phyloP scores from a whole-genome alignment of 2,113 vertebrate genomes.

The Odobenus rosmarus region DNA sequence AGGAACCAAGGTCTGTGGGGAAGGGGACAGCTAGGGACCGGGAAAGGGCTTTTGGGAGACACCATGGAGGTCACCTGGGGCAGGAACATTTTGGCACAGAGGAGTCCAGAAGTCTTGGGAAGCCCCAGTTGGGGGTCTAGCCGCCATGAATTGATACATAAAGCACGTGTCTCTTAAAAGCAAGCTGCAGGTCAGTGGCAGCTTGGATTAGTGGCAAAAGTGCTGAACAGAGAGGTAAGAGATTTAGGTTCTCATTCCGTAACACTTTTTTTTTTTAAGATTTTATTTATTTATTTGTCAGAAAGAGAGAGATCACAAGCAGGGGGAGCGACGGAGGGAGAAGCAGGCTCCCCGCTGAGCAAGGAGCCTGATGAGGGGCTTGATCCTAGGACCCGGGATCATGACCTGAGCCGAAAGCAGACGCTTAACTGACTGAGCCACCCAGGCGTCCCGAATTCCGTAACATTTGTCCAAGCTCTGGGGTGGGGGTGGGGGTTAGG shows the following conservation, averaged over 20 bases:
- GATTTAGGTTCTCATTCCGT: background rate
- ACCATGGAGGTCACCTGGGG: accelerated
- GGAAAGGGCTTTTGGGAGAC: background rate
- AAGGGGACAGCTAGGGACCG: background rate
- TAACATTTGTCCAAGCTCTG: background rate
- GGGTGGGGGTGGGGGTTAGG: background rate
- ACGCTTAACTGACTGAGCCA: no score
- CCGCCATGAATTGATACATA: background rate
- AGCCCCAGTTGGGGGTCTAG: background rate
- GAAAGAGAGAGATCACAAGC: no score
- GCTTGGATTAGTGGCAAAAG: background rate
- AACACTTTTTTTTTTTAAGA: background rate
- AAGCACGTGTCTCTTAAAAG: background rate
- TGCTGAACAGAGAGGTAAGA: background rate
- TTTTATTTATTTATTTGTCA: no score
- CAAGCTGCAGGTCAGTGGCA: background rate
- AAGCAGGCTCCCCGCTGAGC: no score
- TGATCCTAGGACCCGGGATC: no score
- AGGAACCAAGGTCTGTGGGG: background rate
- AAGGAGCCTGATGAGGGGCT: no score
- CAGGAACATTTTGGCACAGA: background rate
- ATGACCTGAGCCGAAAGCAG: no score
- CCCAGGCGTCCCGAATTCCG: background rate
- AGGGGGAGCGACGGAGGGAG: no score
- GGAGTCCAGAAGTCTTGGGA: background rate